Conservation (phyloP, 2,113 vertebrate species). For the Sorex fumeus region DNA sequence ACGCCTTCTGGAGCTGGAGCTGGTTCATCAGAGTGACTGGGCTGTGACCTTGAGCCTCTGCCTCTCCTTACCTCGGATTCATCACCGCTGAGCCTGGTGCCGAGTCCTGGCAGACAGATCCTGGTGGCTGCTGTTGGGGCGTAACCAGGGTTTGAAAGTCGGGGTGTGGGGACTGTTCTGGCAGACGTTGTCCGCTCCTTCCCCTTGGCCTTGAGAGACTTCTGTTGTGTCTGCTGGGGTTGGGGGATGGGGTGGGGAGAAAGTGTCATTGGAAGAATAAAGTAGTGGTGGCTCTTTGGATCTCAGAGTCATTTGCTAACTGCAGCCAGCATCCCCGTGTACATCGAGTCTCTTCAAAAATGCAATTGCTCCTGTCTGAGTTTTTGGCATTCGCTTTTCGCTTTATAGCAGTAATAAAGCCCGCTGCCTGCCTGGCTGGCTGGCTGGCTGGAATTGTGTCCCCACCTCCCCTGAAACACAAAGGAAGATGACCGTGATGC, state of each 20-base stretch:
- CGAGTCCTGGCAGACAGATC: background rate
- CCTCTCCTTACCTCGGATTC: background rate
- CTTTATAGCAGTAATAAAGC: slow-evolving; percentile 39
- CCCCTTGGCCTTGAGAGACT: slow-evolving; percentile 9
- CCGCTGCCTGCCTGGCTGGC: too few relatives aligned
- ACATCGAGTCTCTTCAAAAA: slow-evolving; percentile 55
- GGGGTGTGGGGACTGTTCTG: background rate
- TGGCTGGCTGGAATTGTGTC: background rate
- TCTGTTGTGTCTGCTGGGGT: background rate
- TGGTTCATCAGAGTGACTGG: background rate
- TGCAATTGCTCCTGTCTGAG: slow-evolving; percentile 44
- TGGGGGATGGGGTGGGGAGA: background rate
- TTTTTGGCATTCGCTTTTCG: slow-evolving; percentile 32
- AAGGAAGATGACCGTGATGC: background rate
- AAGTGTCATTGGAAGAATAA: background rate
- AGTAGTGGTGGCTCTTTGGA: background rate
- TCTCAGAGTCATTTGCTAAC: slow-evolving; percentile 65
- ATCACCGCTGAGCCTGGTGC: background rate
- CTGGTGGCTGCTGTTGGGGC: background rate
- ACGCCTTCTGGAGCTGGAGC: background rate
- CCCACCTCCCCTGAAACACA: background rate
- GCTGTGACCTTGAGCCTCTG: slow-evolving; percentile 40
- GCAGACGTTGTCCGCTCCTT: background rate
- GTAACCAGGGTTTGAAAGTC: background rate
- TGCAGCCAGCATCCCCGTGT: background rate